Percentiles rank a stretch among this genome's conserved stretches.
Evolutionary conservation across 2,888 invertebrate species (phyloP).

Genomic region (Ceramica pisi): DNA sequence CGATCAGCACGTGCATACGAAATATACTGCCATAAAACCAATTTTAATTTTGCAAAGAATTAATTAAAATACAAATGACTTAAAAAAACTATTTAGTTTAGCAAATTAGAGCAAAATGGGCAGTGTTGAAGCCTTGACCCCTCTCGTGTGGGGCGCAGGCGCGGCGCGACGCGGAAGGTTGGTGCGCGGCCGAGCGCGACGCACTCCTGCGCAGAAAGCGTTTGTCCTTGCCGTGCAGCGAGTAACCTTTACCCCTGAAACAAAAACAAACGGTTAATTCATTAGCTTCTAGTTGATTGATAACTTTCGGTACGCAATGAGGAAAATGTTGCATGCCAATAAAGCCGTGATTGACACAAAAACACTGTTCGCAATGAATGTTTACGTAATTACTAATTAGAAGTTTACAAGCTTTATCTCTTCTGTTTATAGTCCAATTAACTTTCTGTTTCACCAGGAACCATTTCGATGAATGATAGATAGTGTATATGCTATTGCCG

Average conservation of each 20-base stretch:
- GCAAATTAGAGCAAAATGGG: constrained; percentile 76
- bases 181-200: constrained; percentile 82
- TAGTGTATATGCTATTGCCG: not conserved
- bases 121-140: constrained; percentile 80
- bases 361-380: constrained; percentile 18
- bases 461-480: not conserved
- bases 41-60: constrained; percentile 41
- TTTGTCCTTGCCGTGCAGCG: constrained; percentile 85
- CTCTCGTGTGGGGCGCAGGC: constrained; percentile 70
- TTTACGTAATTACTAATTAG: constrained; percentile 28
- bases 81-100: constrained; percentile 57
- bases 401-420: constrained; percentile 7
- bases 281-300: constrained; percentile 49
- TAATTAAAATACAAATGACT: constrained; percentile 66
- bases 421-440: not conserved
- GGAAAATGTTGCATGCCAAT: constrained; percentile 51
- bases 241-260: constrained; percentile 82
- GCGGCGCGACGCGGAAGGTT: constrained; percentile 86
- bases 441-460: not conserved
- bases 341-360: constrained; percentile 43
- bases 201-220: constrained; percentile 88
- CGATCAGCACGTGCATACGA: not conserved
- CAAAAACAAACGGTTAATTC: constrained; percentile 62
- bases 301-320: constrained; percentile 51
- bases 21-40: constrained; percentile 29